Evolutionary conservation across 2,888 invertebrate species (phyloP), one percentile per base, ranked within the genome.

Genomic region (Pyrocoelia pectoralis): DNA sequence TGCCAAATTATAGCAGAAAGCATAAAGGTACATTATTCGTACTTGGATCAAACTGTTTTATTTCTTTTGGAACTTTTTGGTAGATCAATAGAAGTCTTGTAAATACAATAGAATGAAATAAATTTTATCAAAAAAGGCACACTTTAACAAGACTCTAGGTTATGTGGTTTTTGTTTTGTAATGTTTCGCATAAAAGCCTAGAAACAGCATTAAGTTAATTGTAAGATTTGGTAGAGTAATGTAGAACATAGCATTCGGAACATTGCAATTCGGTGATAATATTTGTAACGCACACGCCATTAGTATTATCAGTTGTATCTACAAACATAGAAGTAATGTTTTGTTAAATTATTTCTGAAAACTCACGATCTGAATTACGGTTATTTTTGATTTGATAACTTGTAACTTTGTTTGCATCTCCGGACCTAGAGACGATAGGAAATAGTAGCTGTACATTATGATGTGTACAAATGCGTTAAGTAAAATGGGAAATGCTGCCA

Each of bases 401-500:
- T 76, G 76, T 40, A 91, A 79, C 65, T 78, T 79, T 17, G 81
- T 83, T 73, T 88, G 86, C 69, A 87, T 78, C 40, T 76, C 73
- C 2, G 86, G 85, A 66, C 88, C 88, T 61, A 89, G 84, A 59
- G 88, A 86, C 0, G 89, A 82, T 0, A 89, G 74, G 10, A 90
- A 83, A 76, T 92, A 92, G 79, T 92, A 92, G 5, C 84, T 83
- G 76, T 92, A 92, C 92, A 92, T 92, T n/a, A 92, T 76, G 2
- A 91, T 84, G 72, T 92, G 92, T 1, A 92, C 86, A 0, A 83
- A 79, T 52, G 85, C 86, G 77, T 92, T 92, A 49, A 90, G 74
- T 79, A 89, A 83, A 0, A 89, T 83, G 0, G 88, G 83, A 74
- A 89, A 87, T 0, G 88, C 85, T 40, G 87, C 83, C 79, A 88